Evolutionary conservation across 2,797 vertebrate species (phyloP), one percentile per base, ranked within the genome.

Genomic region (Falco naumanni): DNA sequence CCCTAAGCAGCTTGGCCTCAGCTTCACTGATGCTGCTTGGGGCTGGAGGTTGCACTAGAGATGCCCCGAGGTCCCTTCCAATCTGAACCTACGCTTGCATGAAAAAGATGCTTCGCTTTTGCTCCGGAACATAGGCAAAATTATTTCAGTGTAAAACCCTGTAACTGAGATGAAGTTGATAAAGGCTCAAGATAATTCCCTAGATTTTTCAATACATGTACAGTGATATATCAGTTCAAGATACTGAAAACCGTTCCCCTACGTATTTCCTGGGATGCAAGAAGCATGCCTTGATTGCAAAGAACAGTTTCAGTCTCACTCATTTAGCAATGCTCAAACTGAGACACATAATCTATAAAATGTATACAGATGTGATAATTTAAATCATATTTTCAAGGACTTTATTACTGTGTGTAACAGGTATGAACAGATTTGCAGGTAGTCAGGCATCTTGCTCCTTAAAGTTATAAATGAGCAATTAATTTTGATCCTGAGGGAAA

Each of bases 401-500:
- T 74, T 95, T n/a, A 25, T 86, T 86, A 88, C 76, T 56, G 39
- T 63, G 31, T 70, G 50, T 21, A 80, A 74, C 74, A 93, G 43
- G 74, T 93, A 34, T 45, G 68, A 95, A 85, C 10, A 65, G 50
- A 65, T 57, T 68, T 90, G 53, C 68, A 89, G 71, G 28, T 69
- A 92, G 56, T 19, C 60, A 87, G 60, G 43, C 56, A 70, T 53
- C 84, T 60, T 81, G 31, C 66, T 87, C 28, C 47, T 90, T 93
- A 43, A 28, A 91, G 56, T 75, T 85, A 90, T 19, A 95, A 94
- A 84, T 37, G 39, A 91, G 75, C 37, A 76, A 91, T 69, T 94
- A 9, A 54, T 71, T 92, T 78, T 87, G 78, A 65, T 91, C 65
- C 64, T 65, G n/a, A 56, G 45, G 59, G 72, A 12, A 59, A 92